Conservation (phyloP, 2,113 vertebrate genomes). For the Oceanodroma tethys region DNA sequence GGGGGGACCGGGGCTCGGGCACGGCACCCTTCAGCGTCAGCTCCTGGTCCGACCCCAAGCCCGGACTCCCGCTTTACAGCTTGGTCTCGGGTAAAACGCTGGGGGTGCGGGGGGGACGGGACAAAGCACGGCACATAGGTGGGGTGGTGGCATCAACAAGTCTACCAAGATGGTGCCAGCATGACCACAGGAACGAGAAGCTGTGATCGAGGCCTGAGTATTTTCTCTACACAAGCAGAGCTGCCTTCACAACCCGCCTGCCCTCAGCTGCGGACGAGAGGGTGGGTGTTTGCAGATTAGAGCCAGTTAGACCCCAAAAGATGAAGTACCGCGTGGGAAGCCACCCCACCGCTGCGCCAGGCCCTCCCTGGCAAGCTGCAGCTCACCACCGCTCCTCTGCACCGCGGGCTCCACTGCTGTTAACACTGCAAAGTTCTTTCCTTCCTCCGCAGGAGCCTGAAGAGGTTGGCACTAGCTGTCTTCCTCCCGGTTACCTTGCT, state of each 20-base stretch:
- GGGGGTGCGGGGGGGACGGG: rapidly evolving
- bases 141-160: neutral
- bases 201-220: neutral
- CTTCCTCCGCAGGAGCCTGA: neutral
- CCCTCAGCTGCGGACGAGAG: neutral
- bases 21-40: rapidly evolving
- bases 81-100: neutral
- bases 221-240: neutral
- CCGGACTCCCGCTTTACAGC: neutral
- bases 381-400: neutral
- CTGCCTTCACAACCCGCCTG: neutral
- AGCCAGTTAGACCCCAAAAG: neutral
- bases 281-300: neutral
- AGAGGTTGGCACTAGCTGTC: neutral
- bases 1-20: neutral
- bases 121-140: neutral
- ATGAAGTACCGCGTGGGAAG: neutral
- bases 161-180: neutral
- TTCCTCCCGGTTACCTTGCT: neutral
- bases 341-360: neutral
- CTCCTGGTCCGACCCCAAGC: neutral
- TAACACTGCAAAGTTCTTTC: neutral
- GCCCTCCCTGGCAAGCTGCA: neutral
- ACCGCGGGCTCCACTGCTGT: neutral
- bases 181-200: neutral